A percentile compares a stretch with the other conserved stretches of the same genome.
Evolutionary conservation across 2,888 invertebrate species (phyloP).

Genomic region (Leptodirus hochenwartii): DNA sequence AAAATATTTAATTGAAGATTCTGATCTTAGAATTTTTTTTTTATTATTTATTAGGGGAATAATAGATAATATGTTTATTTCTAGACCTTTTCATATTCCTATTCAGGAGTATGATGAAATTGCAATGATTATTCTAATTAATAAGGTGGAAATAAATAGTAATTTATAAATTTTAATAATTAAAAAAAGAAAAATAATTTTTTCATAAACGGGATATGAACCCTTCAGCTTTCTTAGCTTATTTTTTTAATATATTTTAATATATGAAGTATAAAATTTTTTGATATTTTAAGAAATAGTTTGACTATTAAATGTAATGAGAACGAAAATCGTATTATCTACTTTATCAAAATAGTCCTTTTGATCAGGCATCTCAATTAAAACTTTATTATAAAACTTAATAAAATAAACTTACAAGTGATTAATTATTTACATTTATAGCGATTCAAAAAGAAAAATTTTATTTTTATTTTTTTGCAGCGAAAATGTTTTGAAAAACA

Average conservation of each 20-base stretch:
- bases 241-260: slow-evolving; percentile 38
- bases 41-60: slow-evolving; percentile 35
- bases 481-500: slow-evolving; percentile 1
- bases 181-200: slow-evolving; percentile 32
- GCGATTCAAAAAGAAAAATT: too few relatives aligned
- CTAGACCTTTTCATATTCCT: slow-evolving; percentile 38
- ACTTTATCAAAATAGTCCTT: slow-evolving; percentile 46
- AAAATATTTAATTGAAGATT: slow-evolving; percentile 43
- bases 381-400: slow-evolving; percentile 7
- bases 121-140: slow-evolving; percentile 30
- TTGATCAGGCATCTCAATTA: slow-evolving; percentile 30
- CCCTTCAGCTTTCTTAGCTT: slow-evolving; percentile 35
- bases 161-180: slow-evolving; percentile 31
- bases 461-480: slow-evolving; percentile 4
- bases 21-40: slow-evolving; percentile 31
- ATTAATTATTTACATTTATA: too few relatives aligned
- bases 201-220: slow-evolving; percentile 31
- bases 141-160: slow-evolving; percentile 33
- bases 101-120: slow-evolving; percentile 30
- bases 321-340: slow-evolving; percentile 28
- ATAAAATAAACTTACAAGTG: slow-evolving; percentile 5
- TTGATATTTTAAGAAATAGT: slow-evolving; percentile 40
- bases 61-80: slow-evolving; percentile 42
- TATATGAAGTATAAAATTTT: slow-evolving; percentile 42
- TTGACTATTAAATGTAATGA: slow-evolving; percentile 40